Conservation (phyloP, 2,888 invertebrate genomes). For the Ditylenchus weischeri region DNA sequence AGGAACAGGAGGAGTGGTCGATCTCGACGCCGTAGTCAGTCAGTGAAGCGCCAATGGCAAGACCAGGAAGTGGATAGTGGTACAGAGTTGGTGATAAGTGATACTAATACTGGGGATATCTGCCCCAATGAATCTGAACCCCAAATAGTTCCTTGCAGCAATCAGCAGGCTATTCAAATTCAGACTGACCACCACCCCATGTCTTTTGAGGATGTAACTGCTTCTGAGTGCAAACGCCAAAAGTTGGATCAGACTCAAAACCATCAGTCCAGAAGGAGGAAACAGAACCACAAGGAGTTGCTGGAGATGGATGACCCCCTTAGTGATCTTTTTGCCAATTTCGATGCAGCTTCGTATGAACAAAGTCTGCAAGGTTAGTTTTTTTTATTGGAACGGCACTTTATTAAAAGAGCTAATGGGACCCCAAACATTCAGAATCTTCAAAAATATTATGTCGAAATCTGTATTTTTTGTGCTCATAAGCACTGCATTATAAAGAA, state of each 20-base stretch:
- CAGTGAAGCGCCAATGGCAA: background rate
- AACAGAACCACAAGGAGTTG: background rate
- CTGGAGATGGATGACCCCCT: background rate
- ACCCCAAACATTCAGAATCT: too few relatives aligned
- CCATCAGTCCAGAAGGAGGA: background rate
- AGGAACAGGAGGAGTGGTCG: slow-evolving; percentile 12
- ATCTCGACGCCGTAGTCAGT: slow-evolving; percentile 12
- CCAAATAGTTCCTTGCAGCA: background rate
- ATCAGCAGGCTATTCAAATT: slow-evolving; percentile 8
- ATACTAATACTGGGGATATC: too few relatives aligned
- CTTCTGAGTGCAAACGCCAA: too few relatives aligned
- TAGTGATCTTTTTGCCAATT: background rate
- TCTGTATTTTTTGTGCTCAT: too few relatives aligned
- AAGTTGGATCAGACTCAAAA: background rate
- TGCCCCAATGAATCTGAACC: background rate
- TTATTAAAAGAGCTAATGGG: too few relatives aligned
- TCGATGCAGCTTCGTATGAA: slow-evolving; percentile 2
- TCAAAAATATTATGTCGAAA: too few relatives aligned
- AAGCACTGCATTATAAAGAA: too few relatives aligned
- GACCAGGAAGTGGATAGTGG: background rate
- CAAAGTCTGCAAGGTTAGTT: background rate
- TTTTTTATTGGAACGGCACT: too few relatives aligned
- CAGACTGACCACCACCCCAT: background rate
- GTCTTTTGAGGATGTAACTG: too few relatives aligned
- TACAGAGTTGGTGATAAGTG: slow-evolving; percentile 6